Percentiles rank a stretch among this genome's conserved stretches.
Conservation (phyloP, 2,888 invertebrate genomes). For the Alsophila aescularia region DNA sequence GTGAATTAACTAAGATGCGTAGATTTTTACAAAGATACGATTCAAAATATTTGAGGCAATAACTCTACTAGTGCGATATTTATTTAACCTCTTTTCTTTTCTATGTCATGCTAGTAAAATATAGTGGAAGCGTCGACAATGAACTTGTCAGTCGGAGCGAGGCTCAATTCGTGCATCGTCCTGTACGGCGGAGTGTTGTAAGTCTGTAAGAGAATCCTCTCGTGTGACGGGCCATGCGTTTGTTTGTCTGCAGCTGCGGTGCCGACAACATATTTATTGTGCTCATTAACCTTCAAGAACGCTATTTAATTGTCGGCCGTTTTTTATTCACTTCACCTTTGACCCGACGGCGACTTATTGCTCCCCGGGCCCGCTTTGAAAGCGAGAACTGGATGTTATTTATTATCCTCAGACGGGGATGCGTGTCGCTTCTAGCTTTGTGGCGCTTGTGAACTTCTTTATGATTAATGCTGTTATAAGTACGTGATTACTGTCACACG, state of each 20-base stretch:
- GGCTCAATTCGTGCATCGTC: constrained; percentile 38
- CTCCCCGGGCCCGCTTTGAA: constrained; percentile 81
- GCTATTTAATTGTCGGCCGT: constrained; percentile 85
- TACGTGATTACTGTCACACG: constrained; percentile 75
- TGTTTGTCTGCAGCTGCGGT: constrained; percentile 82
- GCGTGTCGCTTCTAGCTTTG: constrained; percentile 79
- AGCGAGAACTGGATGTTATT: constrained; percentile 82
- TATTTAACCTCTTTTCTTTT: constrained; percentile 59
- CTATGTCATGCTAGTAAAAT: constrained; percentile 62
- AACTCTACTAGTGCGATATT: constrained; percentile 54
- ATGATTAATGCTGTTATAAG: constrained; percentile 80
- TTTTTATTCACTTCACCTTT: constrained; percentile 84
- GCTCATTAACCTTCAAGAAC: constrained; percentile 85
- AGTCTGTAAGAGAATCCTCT: constrained; percentile 59
- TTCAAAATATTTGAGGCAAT: constrained; percentile 42
- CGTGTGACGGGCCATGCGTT: constrained; percentile 77
- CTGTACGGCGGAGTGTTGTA: constrained; percentile 46
- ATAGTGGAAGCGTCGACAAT: constrained; percentile 66
- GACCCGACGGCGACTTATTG: constrained; percentile 82
- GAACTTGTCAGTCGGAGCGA: constrained; percentile 70
- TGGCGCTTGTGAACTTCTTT: constrained; percentile 77
- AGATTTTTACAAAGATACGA: constrained; percentile 44
- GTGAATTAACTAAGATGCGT: constrained; percentile 44
- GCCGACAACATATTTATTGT: constrained; percentile 85
- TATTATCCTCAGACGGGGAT: constrained; percentile 77